Evolutionary conservation across 2,888 invertebrate species (phyloP).

Genomic region (Sphaeridia pumilis): DNA sequence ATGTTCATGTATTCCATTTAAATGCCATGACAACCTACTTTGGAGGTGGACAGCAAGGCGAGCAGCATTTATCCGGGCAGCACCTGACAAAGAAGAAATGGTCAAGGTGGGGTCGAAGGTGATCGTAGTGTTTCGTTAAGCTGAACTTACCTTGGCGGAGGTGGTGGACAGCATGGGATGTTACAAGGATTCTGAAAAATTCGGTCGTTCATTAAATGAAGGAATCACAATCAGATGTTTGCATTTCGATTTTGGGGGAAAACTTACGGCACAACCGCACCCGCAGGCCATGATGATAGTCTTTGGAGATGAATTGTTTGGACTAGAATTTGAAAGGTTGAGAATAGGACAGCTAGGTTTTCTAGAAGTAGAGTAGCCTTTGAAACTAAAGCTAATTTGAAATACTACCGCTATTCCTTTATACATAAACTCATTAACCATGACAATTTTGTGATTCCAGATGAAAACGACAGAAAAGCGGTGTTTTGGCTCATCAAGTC

Average conservation of each 20-base stretch:
- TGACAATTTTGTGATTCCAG: slow-evolving; percentile 41
- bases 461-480: slow-evolving; percentile 67
- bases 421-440: background rate
- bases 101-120: background rate
- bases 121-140: background rate
- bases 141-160: slow-evolving; percentile 10
- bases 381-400: too few species aligned
- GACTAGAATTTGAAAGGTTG: too few species aligned
- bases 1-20: background rate
- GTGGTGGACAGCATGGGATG: slow-evolving; percentile 23
- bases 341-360: too few species aligned
- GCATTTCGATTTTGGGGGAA: too few species aligned
- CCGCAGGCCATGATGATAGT: background rate
- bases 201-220: background rate
- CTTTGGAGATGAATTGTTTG: too few species aligned
- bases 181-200: slow-evolving; percentile 14
- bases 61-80: slow-evolving; percentile 20
- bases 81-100: background rate
- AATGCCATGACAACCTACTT: background rate
- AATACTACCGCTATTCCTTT: too few species aligned
- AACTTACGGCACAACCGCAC: too few species aligned
- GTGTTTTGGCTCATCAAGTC: slow-evolving; percentile 87
- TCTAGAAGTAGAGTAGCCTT: too few species aligned
- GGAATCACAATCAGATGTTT: background rate
- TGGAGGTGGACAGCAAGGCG: slow-evolving; percentile 25